These are phyloP conservation scores for Platyrinchus mystaceus DNA, from an alignment of 2,797 vertebrate species.

Conservation along the genomic window DNA sequence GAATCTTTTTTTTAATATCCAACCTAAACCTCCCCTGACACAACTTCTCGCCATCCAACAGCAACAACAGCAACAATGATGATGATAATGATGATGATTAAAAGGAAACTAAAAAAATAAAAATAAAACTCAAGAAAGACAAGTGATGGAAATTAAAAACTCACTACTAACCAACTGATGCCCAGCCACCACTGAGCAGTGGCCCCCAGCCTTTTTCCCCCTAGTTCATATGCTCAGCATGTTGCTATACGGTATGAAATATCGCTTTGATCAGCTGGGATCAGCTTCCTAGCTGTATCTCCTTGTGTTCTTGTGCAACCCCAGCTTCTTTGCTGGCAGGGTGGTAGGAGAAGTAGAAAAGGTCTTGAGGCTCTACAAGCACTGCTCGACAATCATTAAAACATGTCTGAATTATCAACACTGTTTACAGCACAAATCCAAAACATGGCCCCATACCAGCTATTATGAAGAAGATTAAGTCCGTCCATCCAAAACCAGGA, in stretches of 20 bases:
- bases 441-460: not conserved
- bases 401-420: not conserved
- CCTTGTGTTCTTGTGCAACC: not conserved
- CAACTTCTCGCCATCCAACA: no score
- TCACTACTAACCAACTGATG: not conserved
- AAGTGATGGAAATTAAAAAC: not conserved
- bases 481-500: not conserved
- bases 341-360: not conserved
- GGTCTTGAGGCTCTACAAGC: not conserved
- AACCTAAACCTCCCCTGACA: no score
- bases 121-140: not conserved
- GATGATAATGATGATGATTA: not conserved
- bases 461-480: not conserved
- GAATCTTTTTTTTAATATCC: no score
- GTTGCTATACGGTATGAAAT: not conserved
- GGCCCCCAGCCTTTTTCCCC: not conserved
- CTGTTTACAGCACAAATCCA: not conserved
- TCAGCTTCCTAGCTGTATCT: not conserved
- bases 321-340: fast-evolving
- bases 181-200: not conserved
- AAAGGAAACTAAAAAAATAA: not conserved
- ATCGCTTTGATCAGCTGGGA: not conserved
- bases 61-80: no score
- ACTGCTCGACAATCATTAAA: not conserved
- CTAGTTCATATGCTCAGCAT: not conserved